Base-by-base conservation (phyloP, 2,888 invertebrate genomes). In the Cetonia aurata region DNA sequence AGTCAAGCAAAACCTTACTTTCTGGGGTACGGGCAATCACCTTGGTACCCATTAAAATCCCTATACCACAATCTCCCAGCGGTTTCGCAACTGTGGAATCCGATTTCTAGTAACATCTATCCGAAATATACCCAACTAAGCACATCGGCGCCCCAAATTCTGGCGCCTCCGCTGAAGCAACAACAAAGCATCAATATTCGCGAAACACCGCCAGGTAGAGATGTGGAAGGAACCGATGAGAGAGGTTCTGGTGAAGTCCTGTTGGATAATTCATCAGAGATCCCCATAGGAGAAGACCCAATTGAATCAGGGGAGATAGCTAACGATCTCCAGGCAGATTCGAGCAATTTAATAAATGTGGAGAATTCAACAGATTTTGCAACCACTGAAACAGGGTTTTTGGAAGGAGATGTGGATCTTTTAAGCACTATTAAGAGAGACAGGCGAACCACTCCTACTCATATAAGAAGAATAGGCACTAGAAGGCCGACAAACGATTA, bases 181-280 rank as follows among this genome's bases (percentile, higher is more conserved):
- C 76, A 76, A 33, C 75, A 76, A 69, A 75, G 74, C 41, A 74
- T 76, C 48, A 73, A 75, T 69, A 76, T 76, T 31, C 72, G 72
- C 33, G 73, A 75, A 19, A 42, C 67, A 9, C 55, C 67, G 19
- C 59, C 68, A 17, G 33, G 12, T 12, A 66, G 55, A 9, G 53
- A 52, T 12, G 12, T 25, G 10, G 13, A 10, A 0, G 60, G 41
- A 37, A 37, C 9, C 15, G 56, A 56, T n/a, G 56, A 56, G 37
- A 13, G 12, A 15, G 37, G 33, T 56, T 4, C 37, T 12, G n/a
- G 19, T 13, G 33, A 37, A n/a, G 37, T 56, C 33, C 33, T 37
- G 13, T 53, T 53, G n/a, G n/a, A 37, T 13, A 17, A 56, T 17
- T 56, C 37, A 8, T 31, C 37, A 33, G 37, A 8, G n/a, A 46